A percentile compares a stretch with the other conserved stretches of the same genome.
phyloP scores from a whole-genome alignment of 1,140 invertebrate species.

The Papilio glaucus region DNA sequence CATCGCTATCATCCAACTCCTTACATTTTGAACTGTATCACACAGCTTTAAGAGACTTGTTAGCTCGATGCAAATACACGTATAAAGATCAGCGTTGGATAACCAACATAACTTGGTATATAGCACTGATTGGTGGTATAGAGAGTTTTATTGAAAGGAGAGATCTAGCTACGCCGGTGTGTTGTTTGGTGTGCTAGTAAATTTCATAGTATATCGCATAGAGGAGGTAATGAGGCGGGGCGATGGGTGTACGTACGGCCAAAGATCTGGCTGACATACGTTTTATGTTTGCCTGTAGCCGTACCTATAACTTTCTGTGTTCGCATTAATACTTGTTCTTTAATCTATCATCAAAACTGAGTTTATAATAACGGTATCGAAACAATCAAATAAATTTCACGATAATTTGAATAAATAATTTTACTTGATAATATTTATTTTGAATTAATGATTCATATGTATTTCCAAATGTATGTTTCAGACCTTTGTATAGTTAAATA shows the following conservation, averaged over 20 bases:
- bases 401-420: neutral
- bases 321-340: conserved; percentile 12
- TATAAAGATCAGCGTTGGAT: conserved; percentile 47
- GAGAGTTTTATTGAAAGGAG: conserved; percentile 72
- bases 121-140: conserved; percentile 74
- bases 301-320: conserved; percentile 57
- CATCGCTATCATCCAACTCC: conserved; percentile 16
- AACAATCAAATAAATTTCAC: neutral
- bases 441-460: too few relatives aligned
- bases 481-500: too few relatives aligned
- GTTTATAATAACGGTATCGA: conserved; percentile 1
- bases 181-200: conserved; percentile 53
- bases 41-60: conserved; percentile 50
- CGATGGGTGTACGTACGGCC: conserved; percentile 70
- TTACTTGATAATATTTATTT: neutral
- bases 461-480: too few relatives aligned
- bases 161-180: conserved; percentile 61
- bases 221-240: conserved; percentile 78
- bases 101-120: conserved; percentile 69
- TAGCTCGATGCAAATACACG: conserved; percentile 43
- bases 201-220: conserved; percentile 71
- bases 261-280: conserved; percentile 63
- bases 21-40: conserved; percentile 54
- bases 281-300: conserved; percentile 54
- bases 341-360: conserved; percentile 30